Conservation (phyloP, 2,113 vertebrate species). For the Sclerurus mexicanus region DNA sequence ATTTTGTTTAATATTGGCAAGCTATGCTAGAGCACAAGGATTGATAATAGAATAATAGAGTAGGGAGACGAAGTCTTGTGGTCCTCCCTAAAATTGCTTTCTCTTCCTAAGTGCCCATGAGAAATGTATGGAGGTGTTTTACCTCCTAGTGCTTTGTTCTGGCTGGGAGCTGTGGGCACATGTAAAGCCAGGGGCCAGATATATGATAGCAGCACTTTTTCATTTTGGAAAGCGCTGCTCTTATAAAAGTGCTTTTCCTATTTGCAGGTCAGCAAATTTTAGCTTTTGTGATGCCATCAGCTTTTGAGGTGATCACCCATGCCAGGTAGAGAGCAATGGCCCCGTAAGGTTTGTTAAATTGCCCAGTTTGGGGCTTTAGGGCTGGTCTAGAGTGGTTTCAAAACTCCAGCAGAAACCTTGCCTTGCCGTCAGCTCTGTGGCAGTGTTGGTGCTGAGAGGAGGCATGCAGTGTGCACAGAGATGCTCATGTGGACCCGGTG, state of each 20-base stretch:
- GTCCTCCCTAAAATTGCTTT: neutral
- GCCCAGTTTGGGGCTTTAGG: neutral
- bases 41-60: neutral
- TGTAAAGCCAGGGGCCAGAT: neutral
- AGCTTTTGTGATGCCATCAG: neutral
- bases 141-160: neutral
- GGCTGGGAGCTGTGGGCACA: neutral
- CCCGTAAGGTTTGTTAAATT: neutral
- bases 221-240: neutral
- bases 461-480: neutral
- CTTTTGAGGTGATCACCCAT: neutral
- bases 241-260: neutral
- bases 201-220: neutral
- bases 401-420: neutral
- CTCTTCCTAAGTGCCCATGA: neutral
- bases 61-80: neutral
- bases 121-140: neutral
- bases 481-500: accelerated
- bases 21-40: neutral
- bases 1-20: neutral
- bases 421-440: neutral
- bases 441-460: neutral
- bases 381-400: neutral
- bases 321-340: neutral
- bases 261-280: neutral